Percentiles rank a stretch among this genome's conserved stretches.
Conservation (phyloP, 2,797 vertebrate species). For the Rhinella marina region DNA sequence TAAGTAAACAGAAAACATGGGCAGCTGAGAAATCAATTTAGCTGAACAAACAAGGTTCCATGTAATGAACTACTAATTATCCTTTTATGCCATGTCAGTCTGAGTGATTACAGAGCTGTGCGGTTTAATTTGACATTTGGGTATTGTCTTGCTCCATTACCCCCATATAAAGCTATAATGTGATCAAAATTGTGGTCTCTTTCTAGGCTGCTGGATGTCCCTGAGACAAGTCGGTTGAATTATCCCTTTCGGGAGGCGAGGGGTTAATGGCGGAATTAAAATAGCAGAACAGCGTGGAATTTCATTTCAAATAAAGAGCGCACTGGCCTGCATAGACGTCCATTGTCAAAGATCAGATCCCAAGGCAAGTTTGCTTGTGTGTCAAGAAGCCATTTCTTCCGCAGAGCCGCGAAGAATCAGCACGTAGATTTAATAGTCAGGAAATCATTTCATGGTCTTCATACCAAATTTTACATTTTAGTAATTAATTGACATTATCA, state of each 20-base stretch:
- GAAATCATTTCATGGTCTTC: background rate
- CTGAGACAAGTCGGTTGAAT: slow-evolving; percentile 13
- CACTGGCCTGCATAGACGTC: background rate
- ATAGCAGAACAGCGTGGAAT: slow-evolving; percentile 45
- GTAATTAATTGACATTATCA: background rate
- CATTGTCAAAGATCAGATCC: slow-evolving; percentile 4
- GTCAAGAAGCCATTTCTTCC: background rate
- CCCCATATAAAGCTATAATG: slow-evolving; percentile 81
- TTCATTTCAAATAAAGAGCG: slow-evolving; percentile 20
- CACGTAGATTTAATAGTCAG: background rate
- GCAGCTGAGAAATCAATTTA: slow-evolving; percentile 90
- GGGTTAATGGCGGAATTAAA: slow-evolving; percentile 45
- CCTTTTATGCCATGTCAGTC: slow-evolving; percentile 89
- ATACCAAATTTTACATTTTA: background rate
- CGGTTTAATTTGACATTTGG: slow-evolving; percentile 82
- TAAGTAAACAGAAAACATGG: slow-evolving; percentile 85
- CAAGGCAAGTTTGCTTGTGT: background rate
- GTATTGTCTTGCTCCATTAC: slow-evolving; percentile 85
- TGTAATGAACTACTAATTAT: slow-evolving; percentile 91
- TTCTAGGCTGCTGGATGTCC: slow-evolving; percentile 18
- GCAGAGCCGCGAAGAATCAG: background rate
- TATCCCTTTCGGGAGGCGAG: slow-evolving; percentile 6
- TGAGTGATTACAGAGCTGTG: slow-evolving; percentile 82
- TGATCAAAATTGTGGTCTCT: slow-evolving; percentile 68
- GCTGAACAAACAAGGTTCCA: slow-evolving; percentile 88